These are phyloP conservation scores for Collichthys lucidus DNA, from an alignment of 2,113 vertebrate genomes.

Conservation along the genomic window DNA sequence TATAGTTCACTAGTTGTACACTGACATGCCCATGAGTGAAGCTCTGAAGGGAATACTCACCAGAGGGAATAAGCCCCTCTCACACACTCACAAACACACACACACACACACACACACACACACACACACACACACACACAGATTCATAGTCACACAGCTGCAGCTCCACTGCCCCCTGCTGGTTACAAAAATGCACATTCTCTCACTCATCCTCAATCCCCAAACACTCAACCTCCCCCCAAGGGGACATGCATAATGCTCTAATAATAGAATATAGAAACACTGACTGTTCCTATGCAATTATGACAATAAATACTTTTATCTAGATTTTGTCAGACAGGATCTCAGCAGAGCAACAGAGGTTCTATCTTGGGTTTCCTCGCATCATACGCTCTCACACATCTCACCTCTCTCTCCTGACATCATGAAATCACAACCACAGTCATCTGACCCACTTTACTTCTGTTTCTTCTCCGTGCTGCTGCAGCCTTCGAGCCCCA, in stretches of 20 bases:
- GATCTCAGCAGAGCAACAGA: neutral
- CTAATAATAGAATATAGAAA: slow-evolving; percentile 26
- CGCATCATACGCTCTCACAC: slow-evolving; percentile 15
- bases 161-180: slow-evolving; percentile 75
- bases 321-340: neutral
- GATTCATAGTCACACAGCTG: slow-evolving; percentile 36
- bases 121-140: slow-evolving; percentile 9
- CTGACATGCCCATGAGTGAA: slow-evolving; percentile 57
- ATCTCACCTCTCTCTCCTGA: slow-evolving; percentile 44
- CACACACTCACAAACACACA: neutral
- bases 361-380: slow-evolving; percentile 16
- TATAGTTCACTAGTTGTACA: slow-evolving; percentile 36
- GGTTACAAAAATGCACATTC: slow-evolving; percentile 34
- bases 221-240: slow-evolving; percentile 5
- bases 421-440: slow-evolving; percentile 64
- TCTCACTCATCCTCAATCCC: neutral
- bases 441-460: slow-evolving; percentile 77
- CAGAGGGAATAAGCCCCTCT: slow-evolving; percentile 24
- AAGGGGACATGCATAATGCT: slow-evolving; percentile 18
- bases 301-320: slow-evolving; percentile 6
- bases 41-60: slow-evolving; percentile 40
- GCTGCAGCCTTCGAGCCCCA: slow-evolving; percentile 50
- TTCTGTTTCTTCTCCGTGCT: slow-evolving; percentile 49
- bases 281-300: neutral
- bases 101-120: slow-evolving; percentile 9